Evolutionary conservation across 2,888 invertebrate species (phyloP).

Genomic region (Cephus pulcher): DNA sequence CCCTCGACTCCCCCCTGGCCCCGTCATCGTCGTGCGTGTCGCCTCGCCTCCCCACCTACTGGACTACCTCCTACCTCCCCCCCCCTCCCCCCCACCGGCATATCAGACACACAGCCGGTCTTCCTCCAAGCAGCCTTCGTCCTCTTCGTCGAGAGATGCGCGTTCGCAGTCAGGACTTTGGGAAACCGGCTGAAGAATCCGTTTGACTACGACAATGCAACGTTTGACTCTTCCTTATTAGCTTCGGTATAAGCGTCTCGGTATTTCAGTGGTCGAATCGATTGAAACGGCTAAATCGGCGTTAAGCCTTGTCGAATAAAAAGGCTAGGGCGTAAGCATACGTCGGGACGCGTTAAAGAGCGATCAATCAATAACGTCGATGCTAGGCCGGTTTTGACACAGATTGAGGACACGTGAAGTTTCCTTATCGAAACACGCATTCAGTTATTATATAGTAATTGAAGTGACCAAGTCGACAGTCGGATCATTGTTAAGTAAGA

Average conservation of each 20-base stretch:
- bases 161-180: neutral
- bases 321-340: neutral
- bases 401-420: neutral
- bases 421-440: neutral
- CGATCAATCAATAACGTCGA: constrained; percentile 10
- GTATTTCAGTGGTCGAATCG: constrained; percentile 29
- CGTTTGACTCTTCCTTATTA: constrained; percentile 25
- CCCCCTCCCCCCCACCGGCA: constrained; percentile 15
- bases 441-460: neutral
- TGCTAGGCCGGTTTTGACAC: neutral
- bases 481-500: neutral
- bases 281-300: constrained; percentile 5
- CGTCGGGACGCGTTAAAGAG: constrained; percentile 1
- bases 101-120: neutral
- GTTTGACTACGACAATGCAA: constrained; percentile 26
- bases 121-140: neutral
- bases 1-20: constrained; percentile 15
- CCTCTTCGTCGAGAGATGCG: neutral
- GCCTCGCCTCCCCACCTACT: constrained; percentile 7
- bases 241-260: constrained; percentile 28
- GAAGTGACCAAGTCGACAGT: neutral
- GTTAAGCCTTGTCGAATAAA: neutral
- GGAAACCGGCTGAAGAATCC: neutral
- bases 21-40: constrained; percentile 18
- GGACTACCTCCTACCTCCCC: constrained; percentile 10